phyloP scores from a whole-genome alignment of 2,113 vertebrate genomes.

The Onychostruthus taczanowskii region DNA sequence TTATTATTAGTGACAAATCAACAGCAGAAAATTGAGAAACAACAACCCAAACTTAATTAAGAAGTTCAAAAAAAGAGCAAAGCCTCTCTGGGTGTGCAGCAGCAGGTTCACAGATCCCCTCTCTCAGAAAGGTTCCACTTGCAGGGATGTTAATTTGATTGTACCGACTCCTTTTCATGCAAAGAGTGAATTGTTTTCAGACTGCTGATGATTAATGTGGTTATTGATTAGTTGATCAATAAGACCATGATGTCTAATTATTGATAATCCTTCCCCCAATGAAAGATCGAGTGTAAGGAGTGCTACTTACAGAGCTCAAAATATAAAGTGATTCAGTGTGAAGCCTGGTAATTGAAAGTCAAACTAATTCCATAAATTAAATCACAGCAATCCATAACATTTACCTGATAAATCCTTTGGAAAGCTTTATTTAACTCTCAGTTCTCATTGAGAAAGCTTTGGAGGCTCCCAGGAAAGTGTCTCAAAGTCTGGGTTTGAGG shows the following conservation, averaged over 20 bases:
- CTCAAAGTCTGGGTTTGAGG: background rate
- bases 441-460: background rate
- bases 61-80: background rate
- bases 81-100: background rate
- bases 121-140: background rate
- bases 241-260: conserved; percentile 82
- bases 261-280: conserved; percentile 83
- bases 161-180: conserved; percentile 64
- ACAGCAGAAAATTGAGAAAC: background rate
- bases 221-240: conserved; percentile 81
- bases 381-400: conserved; percentile 81
- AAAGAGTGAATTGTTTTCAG: conserved; percentile 78
- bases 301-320: conserved; percentile 74
- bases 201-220: conserved; percentile 76
- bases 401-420: conserved; percentile 76
- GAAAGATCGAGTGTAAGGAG: conserved; percentile 79
- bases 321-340: conserved; percentile 79
- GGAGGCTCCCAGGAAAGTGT: background rate
- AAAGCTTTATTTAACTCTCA: conserved; percentile 78
- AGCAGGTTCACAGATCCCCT: background rate
- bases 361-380: conserved; percentile 84
- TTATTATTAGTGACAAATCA: background rate
- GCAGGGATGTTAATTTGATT: conserved; percentile 67
- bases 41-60: background rate
- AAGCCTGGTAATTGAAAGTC: conserved; percentile 82